These are phyloP conservation scores for Bagarius yarrelli DNA, from an alignment of 2,113 vertebrate species.

Conservation along the genomic window DNA sequence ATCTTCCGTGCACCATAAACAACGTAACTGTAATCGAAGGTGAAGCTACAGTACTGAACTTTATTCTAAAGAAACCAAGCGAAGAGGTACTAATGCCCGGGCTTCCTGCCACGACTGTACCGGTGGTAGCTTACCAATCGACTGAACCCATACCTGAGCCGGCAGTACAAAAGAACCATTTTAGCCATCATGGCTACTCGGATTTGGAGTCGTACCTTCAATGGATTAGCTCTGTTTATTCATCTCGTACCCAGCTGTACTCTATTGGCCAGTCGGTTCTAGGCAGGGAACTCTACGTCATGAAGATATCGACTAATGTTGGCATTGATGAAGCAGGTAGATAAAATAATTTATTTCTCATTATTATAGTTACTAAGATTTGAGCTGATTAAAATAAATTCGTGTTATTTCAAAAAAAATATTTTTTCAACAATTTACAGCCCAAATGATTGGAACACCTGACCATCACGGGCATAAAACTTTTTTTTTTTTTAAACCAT, in stretches of 20 bases:
- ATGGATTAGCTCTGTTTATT: slow-evolving; percentile 80
- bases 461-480: too few relatives aligned
- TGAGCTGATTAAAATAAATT: too few relatives aligned
- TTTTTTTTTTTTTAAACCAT: too few relatives aligned
- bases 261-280: slow-evolving; percentile 82
- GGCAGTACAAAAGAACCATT: slow-evolving; percentile 79
- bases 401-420: too few relatives aligned
- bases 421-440: too few relatives aligned
- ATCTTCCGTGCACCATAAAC: slow-evolving; percentile 69
- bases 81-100: slow-evolving; percentile 26
- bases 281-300: slow-evolving; percentile 83
- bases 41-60: slow-evolving; percentile 78
- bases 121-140: neutral
- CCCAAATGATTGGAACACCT: too few relatives aligned
- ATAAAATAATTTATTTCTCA: too few relatives aligned
- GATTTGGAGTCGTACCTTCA: slow-evolving; percentile 92
- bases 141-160: slow-evolving; percentile 43
- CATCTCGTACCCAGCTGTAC: slow-evolving; percentile 79
- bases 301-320: slow-evolving; percentile 92
- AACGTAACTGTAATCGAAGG: slow-evolving; percentile 78
- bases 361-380: too few relatives aligned
- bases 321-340: slow-evolving; percentile 49
- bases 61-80: slow-evolving; percentile 72
- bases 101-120: neutral
- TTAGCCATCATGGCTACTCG: slow-evolving; percentile 84